Base-by-base conservation (phyloP, 2,113 vertebrate species). In the Myiozetetes cayanensis region DNA sequence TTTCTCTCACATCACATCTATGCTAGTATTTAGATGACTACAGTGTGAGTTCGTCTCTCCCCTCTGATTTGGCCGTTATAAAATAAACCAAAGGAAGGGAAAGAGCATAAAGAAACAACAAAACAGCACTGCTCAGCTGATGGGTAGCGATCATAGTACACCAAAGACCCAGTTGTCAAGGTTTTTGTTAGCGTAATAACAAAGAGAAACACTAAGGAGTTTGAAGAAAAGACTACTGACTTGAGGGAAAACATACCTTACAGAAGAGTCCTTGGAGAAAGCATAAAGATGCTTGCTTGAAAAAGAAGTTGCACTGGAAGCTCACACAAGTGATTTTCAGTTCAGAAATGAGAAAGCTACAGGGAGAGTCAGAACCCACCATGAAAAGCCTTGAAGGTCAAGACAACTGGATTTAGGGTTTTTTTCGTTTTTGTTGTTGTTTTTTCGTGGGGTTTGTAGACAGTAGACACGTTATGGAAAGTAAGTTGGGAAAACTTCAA, bases 161-260 rank as follows among this genome's bases (percentile, higher is more conserved):
- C 83, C 61, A 89, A 94, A 90, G 91, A 93, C 55, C 33, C 23
- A 67, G 43, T 7, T 92, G 79, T 92, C 90, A 86, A 55, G 30
- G 30, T 84, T 94, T 96, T 89, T 75, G 43, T 87, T 88, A 59
- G 44, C 41, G 56, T 39, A 84, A 81, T 75, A 94, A 90, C 77
- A 92, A 89, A 86, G 79, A 47, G 74, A 39, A 77, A 52, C 2
- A 3, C 44, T 84, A 61, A 89, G 86, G 63, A 90, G 55, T 81
- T 78, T 87, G 79, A 94, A 89, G 90, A 74, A 84, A 89, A 33
- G 30, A 59, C 39, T 76, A 12, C 21, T 22, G 59, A 89, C 86
- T 84, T 59, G 43, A 94, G 55, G 68, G 86, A 94, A 92, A 92
- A 90, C 55, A 62, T 74, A 55, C 18, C 53, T 93, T 61, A 76